A percentile compares a stretch with the other conserved stretches of the same genome.
These are phyloP conservation scores for Tenualosa ilisha DNA, from an alignment of 2,797 vertebrate species.

Conservation along the genomic window DNA sequence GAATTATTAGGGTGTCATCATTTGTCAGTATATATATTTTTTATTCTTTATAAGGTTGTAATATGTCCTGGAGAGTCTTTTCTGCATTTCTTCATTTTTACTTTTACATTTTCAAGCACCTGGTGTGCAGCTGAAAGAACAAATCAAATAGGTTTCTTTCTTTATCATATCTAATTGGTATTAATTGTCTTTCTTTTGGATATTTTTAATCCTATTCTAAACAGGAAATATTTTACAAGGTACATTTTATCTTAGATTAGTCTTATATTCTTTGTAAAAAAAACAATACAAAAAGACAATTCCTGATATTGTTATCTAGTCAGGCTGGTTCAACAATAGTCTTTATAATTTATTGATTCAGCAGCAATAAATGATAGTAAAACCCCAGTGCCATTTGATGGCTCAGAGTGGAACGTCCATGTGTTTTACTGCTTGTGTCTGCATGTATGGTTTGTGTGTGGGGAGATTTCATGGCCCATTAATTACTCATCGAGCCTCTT, in stretches of 20 bases:
- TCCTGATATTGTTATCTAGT: slow-evolving; percentile 68
- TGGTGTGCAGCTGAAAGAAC: slow-evolving; percentile 73
- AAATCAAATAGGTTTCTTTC: slow-evolving; percentile 66
- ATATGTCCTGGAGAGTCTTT: slow-evolving; percentile 60
- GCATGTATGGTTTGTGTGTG: background rate
- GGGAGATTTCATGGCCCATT: background rate
- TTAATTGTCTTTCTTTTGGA: slow-evolving; percentile 70
- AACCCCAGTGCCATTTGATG: slow-evolving; percentile 7
- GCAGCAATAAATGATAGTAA: slow-evolving; percentile 49
- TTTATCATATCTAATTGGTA: slow-evolving; percentile 74
- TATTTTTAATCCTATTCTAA: slow-evolving; percentile 72
- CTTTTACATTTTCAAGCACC: slow-evolving; percentile 73
- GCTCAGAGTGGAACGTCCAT: background rate
- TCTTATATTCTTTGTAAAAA: slow-evolving; percentile 68
- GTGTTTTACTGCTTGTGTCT: background rate
- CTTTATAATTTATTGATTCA: slow-evolving; percentile 50
- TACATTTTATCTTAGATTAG: slow-evolving; percentile 69
- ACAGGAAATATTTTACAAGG: slow-evolving; percentile 70
- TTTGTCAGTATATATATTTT: slow-evolving; percentile 47
- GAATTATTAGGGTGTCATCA: slow-evolving; percentile 33
- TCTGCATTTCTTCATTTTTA: slow-evolving; percentile 62
- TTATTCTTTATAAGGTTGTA: slow-evolving; percentile 50
- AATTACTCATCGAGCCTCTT: background rate
- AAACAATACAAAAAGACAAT: slow-evolving; percentile 35
- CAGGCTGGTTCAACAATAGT: slow-evolving; percentile 65